Conservation (phyloP, 2,888 invertebrate species). For the Eledona agricola region DNA sequence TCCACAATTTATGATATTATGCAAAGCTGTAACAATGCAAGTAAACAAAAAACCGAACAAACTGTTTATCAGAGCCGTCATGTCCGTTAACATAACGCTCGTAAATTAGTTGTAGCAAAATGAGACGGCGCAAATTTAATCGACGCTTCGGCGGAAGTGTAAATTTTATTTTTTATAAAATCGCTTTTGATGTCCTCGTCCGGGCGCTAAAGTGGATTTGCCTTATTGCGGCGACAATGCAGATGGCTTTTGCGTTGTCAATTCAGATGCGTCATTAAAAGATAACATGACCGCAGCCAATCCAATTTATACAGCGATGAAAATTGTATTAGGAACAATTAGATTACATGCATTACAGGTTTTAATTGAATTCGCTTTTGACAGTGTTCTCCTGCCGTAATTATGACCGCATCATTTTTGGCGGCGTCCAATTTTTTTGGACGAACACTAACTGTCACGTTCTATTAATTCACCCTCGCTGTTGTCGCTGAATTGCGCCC, state of each 20-base stretch:
- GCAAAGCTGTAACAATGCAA: too few relatives aligned
- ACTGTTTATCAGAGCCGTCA: too few relatives aligned
- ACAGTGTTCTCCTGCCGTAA: constrained; percentile 39
- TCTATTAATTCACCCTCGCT: constrained; percentile 21
- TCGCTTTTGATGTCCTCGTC: too few relatives aligned
- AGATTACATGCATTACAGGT: constrained; percentile 46
- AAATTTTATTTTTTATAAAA: too few relatives aligned
- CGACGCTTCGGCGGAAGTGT: too few relatives aligned
- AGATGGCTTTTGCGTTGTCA: constrained; percentile 36
- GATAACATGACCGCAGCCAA: constrained; percentile 47
- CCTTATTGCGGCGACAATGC: constrained; percentile 9
- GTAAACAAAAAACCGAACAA: too few relatives aligned
- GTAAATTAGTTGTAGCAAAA: too few relatives aligned
- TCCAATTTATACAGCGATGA: constrained; percentile 48
- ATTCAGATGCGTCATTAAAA: constrained; percentile 45
- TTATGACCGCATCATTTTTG: constrained; percentile 34
- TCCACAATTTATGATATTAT: too few relatives aligned
- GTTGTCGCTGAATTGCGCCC: neutral
- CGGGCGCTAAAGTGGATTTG: constrained; percentile 2
- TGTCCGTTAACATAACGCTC: too few relatives aligned
- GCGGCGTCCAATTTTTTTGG: constrained; percentile 19
- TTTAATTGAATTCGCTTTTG: constrained; percentile 47
- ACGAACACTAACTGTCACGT: constrained; percentile 29
- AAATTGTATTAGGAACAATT: constrained; percentile 49
- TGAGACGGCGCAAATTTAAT: too few relatives aligned